phyloP scores from a whole-genome alignment of 2,888 invertebrate species.

The Lampropteryx suffumata region DNA sequence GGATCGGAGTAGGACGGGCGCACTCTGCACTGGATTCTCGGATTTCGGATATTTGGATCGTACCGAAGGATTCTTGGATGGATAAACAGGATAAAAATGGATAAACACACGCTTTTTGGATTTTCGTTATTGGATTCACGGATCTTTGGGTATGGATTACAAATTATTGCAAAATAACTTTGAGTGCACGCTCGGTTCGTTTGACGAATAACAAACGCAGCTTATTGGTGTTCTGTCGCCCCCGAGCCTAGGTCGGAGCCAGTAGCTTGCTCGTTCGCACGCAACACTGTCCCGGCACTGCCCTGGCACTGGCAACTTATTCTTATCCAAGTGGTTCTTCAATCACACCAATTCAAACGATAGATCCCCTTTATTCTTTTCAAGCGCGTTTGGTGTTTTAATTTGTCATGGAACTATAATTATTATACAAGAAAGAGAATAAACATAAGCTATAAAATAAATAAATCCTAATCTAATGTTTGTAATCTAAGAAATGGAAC shows the following conservation, averaged over 20 bases:
- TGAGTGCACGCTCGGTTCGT: conserved; percentile 76
- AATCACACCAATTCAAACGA: too few relatives aligned
- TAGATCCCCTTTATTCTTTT: too few relatives aligned
- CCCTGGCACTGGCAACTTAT: neutral
- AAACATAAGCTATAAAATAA: too few relatives aligned
- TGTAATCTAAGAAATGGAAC: too few relatives aligned
- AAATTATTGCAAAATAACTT: conserved; percentile 71
- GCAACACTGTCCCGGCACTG: neutral
- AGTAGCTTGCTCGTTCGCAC: neutral
- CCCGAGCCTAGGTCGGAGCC: neutral
- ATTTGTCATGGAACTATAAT: too few relatives aligned
- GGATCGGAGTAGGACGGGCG: conserved; percentile 33
- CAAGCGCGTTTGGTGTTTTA: too few relatives aligned
- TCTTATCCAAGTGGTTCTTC: neutral
- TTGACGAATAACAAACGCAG: conserved; percentile 66
- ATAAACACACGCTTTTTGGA: conserved; percentile 31
- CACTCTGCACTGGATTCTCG: conserved; percentile 36
- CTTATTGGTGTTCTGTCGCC: conserved; percentile 21
- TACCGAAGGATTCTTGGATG: conserved; percentile 52
- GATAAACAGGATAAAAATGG: conserved; percentile 41
- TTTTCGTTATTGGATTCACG: conserved; percentile 51
- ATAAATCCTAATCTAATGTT: too few relatives aligned
- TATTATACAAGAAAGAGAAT: too few relatives aligned
- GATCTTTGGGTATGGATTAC: conserved; percentile 78
- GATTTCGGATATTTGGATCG: conserved; percentile 52